Evolutionary conservation across 2,888 invertebrate genomes (phyloP), one percentile per base, ranked within the genome.

Genomic region (Ennomos quercinarius): DNA sequence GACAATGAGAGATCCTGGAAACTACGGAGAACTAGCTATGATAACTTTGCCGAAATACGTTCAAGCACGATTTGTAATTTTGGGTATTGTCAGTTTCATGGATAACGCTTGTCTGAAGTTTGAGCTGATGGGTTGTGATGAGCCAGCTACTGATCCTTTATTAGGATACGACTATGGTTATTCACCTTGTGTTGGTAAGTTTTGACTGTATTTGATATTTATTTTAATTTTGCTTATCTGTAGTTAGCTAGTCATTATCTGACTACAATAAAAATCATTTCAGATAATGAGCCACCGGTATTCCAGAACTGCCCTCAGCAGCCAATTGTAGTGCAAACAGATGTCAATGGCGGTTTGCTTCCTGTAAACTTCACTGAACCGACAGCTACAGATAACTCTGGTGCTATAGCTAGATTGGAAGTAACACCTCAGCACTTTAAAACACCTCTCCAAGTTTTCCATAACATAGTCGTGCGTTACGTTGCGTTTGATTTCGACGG

Each of bases 401-500:
- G 99, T 39, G 97, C 97, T 64, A 97, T 99, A 68, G 98, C 98
- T 1, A 94, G 98, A 72, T 93, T 98, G 64, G 98, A 98, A 93
- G 96, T 99, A 0, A 97, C 97, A 70, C 99, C 99, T 0, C 96
- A 96, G 70, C 97, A 97, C 72, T 99, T 99, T 87, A 96, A 94
- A 77, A 98, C 98, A 0, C 98, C 98, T 0, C 94, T 97, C 67
- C 95, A 96, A 81, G 95, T 98, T 10, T 98, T 98, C 86, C 95
- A 97, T 78, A 98, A 98, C 67, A 97, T 97, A 78, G 97, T 98
- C 35, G 97, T 99, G 0, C 96, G 98, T 90, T 99, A 99, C 77
- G 96, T 98, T 0, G 99, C 99, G 3, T 99, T 98, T 77, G 99
- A 99, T 89, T 98, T 97, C 76, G 99, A 99, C 79, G 99, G 99